A percentile compares a stretch with the other conserved stretches of the same genome.
These are phyloP conservation scores for Dinocampus coccinellae DNA, from an alignment of 2,888 invertebrate species.

Conservation along the genomic window DNA sequence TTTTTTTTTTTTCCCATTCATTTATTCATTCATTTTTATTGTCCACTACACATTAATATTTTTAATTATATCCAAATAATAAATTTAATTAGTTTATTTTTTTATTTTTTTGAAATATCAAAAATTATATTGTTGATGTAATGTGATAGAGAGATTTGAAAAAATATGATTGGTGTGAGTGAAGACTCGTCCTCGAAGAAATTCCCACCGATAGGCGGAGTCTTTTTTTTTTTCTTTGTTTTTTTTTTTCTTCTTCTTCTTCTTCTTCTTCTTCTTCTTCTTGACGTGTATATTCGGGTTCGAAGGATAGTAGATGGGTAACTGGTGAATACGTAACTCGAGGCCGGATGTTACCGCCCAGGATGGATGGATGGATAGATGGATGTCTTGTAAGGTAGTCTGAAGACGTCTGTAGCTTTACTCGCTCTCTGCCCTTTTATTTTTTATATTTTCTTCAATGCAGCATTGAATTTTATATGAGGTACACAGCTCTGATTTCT, in stretches of 20 bases:
- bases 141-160: not conserved
- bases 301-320: constrained; percentile 33
- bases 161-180: not conserved
- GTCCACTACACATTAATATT: too few relatives aligned
- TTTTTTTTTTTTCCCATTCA: too few relatives aligned
- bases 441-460: not conserved
- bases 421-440: constrained; percentile 8
- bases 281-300: constrained; percentile 34
- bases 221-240: too few relatives aligned
- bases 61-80: too few relatives aligned
- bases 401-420: not conserved
- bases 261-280: too few relatives aligned
- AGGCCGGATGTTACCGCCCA: constrained; percentile 70
- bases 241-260: not conserved
- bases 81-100: too few relatives aligned
- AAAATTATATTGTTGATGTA: not conserved
- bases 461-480: constrained; percentile 25
- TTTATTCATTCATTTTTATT: too few relatives aligned
- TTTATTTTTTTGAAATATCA: too few relatives aligned
- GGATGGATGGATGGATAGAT: too few relatives aligned
- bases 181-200: constrained; percentile 41
- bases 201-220: constrained; percentile 48
- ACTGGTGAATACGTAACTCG: constrained; percentile 67
- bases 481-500: constrained; percentile 65
- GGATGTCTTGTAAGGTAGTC: constrained; percentile 52